Evolutionary conservation across 2,888 invertebrate species (phyloP), one percentile per base, ranked within the genome.

Genomic region (Pyrgus malvae): DNA sequence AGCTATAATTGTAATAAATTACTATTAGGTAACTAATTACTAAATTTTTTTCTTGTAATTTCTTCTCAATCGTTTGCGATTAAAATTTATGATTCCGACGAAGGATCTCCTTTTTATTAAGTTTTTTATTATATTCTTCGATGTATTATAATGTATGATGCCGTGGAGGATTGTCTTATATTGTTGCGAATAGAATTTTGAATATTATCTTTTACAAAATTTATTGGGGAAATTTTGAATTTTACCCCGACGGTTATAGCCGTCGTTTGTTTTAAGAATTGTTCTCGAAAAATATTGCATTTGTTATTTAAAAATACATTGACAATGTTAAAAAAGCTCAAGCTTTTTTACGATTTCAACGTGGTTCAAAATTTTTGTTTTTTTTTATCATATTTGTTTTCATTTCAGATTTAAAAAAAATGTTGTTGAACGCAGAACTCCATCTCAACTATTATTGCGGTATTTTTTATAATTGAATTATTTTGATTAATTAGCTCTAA

Each of bases 201-300:
- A 54, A 62, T 59, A 58, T 69, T 67, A 62, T 64, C 61, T 62
- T 68, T 66, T 66, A 62, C 57, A 58, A 72, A 70, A 68, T 69
- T 73, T 72, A 73, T 55, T 71, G 76, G 80, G 78, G 68, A 69
- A 76, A 80, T 80, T 80, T 69, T 69, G 66, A 78, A 80, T 80
- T 53, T 80, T 72, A 42, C 67, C 76, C 79, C 72, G 60, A 60
- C 63, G 67, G 67, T 55, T 55, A 54, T 46, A 55, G 48, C 55
- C 48, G 48, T 69, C 62, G 63, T 59, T 65, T 68, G 68, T 70
- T 74, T 71, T 67, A 59, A 63, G 55, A 48, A 63, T 62, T 69
- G 60, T 67, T 69, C 64, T 66, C 60, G 48, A 58, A 57, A 54
- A 56, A 65, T 58, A 65, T 60, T 65, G 65, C 67, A 67, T 70